A percentile compares a stretch with the other conserved stretches of the same genome.
Conservation (phyloP, 2,888 invertebrate genomes). For the Nymphalis c-album region DNA sequence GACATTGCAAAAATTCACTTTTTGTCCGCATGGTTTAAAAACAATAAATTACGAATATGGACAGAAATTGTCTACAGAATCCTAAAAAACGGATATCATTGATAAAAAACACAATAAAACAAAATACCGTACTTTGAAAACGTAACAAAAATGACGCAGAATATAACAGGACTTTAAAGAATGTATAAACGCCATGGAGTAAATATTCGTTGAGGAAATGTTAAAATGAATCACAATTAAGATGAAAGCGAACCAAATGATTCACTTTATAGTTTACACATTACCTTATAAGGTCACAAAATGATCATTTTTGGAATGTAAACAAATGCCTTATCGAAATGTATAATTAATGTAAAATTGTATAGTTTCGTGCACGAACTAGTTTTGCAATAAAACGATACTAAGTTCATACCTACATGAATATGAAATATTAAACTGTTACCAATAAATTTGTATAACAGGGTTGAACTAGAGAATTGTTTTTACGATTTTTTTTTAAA, state of each 20-base stretch:
- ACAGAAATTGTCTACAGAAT: background rate
- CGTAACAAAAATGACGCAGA: conserved; percentile 19
- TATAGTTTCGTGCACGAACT: too few relatives aligned
- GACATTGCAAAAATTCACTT: too few relatives aligned
- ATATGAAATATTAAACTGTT: too few relatives aligned
- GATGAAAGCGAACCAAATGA: conserved; percentile 31
- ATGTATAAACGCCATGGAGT: conserved; percentile 17
- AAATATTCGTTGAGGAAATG: conserved; percentile 32
- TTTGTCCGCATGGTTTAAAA: background rate
- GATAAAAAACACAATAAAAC: background rate
- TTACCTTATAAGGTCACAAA: conserved; percentile 27
- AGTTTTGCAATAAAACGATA: too few relatives aligned
- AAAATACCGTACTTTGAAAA: background rate
- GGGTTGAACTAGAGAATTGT: too few relatives aligned
- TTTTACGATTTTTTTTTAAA: too few relatives aligned
- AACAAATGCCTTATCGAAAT: background rate
- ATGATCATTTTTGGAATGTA: conserved; percentile 12
- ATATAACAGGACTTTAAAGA: conserved; percentile 35
- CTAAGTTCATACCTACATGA: too few relatives aligned
- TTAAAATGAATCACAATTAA: conserved; percentile 35
- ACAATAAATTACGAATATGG: background rate
- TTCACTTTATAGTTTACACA: conserved; percentile 21
- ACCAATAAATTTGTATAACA: too few relatives aligned
- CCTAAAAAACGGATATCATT: background rate
- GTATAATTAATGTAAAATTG: background rate